phyloP scores from a whole-genome alignment of 1,140 invertebrate species.

The Drosophila nannoptera region DNA sequence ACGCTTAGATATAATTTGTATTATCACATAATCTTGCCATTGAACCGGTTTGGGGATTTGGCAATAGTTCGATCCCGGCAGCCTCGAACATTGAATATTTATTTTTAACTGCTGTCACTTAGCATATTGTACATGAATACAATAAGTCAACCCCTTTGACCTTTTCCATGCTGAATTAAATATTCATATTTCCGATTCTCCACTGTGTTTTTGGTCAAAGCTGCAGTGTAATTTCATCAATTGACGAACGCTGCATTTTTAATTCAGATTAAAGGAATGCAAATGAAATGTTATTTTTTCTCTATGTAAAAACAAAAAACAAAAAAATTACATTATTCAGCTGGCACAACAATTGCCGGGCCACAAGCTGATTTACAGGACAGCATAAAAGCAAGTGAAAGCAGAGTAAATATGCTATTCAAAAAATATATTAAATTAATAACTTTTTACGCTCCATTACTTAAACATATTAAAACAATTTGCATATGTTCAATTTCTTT shows the following conservation, averaged over 20 bases:
- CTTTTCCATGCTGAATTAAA: constrained; percentile 29
- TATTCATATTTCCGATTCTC: constrained; percentile 26
- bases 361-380: background rate
- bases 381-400: background rate
- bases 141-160: constrained; percentile 19
- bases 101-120: constrained; percentile 14
- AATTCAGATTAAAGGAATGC: background rate
- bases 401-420: background rate
- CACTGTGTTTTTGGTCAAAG: background rate
- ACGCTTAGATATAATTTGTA: constrained; percentile 19
- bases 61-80: constrained; percentile 21
- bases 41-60: constrained; percentile 56
- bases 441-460: constrained; percentile 31
- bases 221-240: constrained; percentile 17
- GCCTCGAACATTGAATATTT: constrained; percentile 16
- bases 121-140: constrained; percentile 14
- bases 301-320: constrained; percentile 23
- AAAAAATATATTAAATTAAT: constrained; percentile 30
- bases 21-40: constrained; percentile 52
- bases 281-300: constrained; percentile 1
- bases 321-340: constrained; percentile 21
- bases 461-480: constrained; percentile 26
- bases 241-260: constrained; percentile 25
- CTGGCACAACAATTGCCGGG: background rate
- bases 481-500: constrained; percentile 20